phyloP scores from a whole-genome alignment of 2,888 invertebrate genomes.

The Folsomia candida region DNA sequence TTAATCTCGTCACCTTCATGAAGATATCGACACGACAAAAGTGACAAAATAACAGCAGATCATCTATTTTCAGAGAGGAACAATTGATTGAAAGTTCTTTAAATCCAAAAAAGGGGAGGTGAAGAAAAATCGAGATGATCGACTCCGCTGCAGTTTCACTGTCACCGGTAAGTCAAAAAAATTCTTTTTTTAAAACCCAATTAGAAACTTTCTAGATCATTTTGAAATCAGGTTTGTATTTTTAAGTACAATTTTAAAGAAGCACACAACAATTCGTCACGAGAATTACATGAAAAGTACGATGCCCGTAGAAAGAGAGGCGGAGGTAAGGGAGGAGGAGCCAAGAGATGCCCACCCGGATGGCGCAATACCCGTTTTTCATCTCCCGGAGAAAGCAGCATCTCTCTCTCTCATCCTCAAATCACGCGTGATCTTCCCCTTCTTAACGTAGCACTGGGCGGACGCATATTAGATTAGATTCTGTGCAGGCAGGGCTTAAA shows the following conservation, averaged over 20 bases:
- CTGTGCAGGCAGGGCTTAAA: too few relatives aligned
- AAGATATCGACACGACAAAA: too few relatives aligned
- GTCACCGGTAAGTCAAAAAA: conserved; percentile 1
- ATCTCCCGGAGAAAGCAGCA: conserved; percentile 17
- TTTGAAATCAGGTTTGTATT: not conserved
- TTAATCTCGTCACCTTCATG: too few relatives aligned
- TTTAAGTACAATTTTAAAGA: not conserved
- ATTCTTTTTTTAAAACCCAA: too few relatives aligned
- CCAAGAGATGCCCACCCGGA: not conserved
- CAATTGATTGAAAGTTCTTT: too few relatives aligned
- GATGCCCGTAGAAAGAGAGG: not conserved
- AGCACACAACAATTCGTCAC: too few relatives aligned
- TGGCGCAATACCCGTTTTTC: conserved; percentile 14
- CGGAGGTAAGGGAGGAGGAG: conserved; percentile 13
- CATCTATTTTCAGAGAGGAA: too few relatives aligned
- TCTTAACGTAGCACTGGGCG: not conserved
- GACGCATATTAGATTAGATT: too few relatives aligned
- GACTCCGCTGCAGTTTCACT: not conserved
- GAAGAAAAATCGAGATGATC: conserved; percentile 1
- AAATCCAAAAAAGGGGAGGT: too few relatives aligned
- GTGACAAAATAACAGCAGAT: too few relatives aligned
- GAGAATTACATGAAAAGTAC: not conserved
- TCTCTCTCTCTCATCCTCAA: conserved; percentile 12
- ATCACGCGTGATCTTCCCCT: conserved; percentile 2
- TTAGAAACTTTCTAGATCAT: not conserved